Evolutionary conservation across 2,888 invertebrate genomes (phyloP).

Genomic region (Leptinotarsa rubiginosa): DNA sequence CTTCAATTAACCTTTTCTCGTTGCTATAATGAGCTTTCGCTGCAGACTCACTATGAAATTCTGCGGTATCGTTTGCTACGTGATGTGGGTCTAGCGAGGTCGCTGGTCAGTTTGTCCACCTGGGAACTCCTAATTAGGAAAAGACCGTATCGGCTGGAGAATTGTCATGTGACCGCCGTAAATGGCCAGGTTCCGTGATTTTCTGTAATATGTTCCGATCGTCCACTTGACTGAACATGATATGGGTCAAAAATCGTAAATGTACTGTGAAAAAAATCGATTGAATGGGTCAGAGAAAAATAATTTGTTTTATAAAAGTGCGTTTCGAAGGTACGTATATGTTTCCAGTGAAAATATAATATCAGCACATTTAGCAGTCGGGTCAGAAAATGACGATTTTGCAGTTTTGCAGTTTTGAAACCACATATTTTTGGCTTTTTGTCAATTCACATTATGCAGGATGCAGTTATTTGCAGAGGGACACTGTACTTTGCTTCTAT

Average conservation of each 20-base stretch:
- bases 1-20: background rate
- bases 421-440: too few relatives aligned
- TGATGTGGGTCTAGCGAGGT: constrained; percentile 43
- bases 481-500: too few relatives aligned
- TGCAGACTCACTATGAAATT: constrained; percentile 15
- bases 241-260: background rate
- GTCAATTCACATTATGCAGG: too few relatives aligned
- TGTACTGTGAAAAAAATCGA: background rate
- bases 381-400: too few relatives aligned
- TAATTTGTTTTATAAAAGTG: too few relatives aligned
- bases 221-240: background rate
- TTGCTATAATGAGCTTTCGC: constrained; percentile 3
- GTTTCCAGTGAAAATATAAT: too few relatives aligned
- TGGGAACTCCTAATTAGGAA: constrained; percentile 46
- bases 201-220: background rate
- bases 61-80: constrained; percentile 32
- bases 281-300: too few relatives aligned
- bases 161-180: constrained; percentile 37
- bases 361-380: too few relatives aligned
- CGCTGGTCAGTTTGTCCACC: constrained; percentile 41
- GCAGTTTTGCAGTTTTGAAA: too few relatives aligned
- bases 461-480: too few relatives aligned
- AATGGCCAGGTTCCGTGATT: constrained; percentile 4
- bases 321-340: too few relatives aligned
- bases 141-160: constrained; percentile 40